Evolutionary conservation across 2,888 invertebrate genomes (phyloP), one percentile per base, ranked within the genome.

Genomic region (Dasypolia templi): DNA sequence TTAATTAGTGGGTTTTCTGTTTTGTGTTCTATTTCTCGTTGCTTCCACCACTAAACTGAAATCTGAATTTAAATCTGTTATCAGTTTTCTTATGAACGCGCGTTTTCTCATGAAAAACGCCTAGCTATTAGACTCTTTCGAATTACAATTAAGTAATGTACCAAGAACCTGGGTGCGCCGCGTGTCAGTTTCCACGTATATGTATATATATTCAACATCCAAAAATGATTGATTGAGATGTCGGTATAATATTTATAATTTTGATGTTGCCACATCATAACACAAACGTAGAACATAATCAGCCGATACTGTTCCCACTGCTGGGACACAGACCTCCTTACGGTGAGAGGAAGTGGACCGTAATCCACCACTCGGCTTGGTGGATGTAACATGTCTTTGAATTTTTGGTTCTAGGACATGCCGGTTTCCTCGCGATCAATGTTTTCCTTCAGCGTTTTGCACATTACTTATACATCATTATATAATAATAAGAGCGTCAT

Each of bases 221-320:
- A 44, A 63, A 35, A 58, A 49, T 32, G 51, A 63, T 63, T 63
- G 32, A n/a, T n/a, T n/a, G n/a, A n/a, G n/a, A 35, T 58, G 62
- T 51, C 46, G 26, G 22, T 46, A 70, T 39, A 77, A 53, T 59
- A 64, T 77, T 63, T 77, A 59, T 49, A 19, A 67, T 55, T 53
- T 61, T 32, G n/a, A 55, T 61, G 53, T 75, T 46, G 35, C 22
- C n/a, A 51, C 61, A 46, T 75, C 75, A 42, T 66, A 49, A 56
- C 5, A 75, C 22, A 62, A 55, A 53, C 35, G 42, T 69, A 39
- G 35, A 51, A 53, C 19, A n/a, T n/a, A n/a, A n/a, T n/a, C n/a
- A n/a, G n/a, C n/a, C n/a, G n/a, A n/a, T n/a, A n/a, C n/a, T n/a
- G n/a, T n/a, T n/a, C n/a, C n/a, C n/a, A n/a, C n/a, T n/a, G n/a